A percentile compares a stretch with the other conserved stretches of the same genome.
These are phyloP conservation scores for Neoscelio sp. DNA, from an alignment of 2,888 invertebrate genomes.

Conservation along the genomic window DNA sequence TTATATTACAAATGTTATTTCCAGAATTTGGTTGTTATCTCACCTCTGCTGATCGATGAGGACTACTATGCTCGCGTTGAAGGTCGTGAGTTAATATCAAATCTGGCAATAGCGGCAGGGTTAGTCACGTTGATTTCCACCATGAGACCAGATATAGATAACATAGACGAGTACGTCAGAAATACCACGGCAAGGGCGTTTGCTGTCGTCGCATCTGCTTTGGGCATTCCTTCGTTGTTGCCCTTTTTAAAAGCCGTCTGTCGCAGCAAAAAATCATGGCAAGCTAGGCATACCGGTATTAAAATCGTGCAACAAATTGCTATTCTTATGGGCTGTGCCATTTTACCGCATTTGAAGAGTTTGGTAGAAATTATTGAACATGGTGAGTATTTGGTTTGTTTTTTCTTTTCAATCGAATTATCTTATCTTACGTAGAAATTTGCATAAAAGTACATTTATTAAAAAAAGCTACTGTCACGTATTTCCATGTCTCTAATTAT, in stretches of 20 bases:
- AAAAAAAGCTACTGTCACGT: no score
- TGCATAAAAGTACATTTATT: no score
- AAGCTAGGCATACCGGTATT: constrained; percentile 98
- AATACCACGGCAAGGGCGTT: constrained; percentile 99
- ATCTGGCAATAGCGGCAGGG: constrained; percentile 99
- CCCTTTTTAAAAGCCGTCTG: constrained; percentile 99
- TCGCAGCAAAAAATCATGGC: constrained; percentile 99
- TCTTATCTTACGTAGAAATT: no score
- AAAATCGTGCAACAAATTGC: constrained; percentile 99
- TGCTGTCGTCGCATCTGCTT: constrained; percentile 99
- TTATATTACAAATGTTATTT: constrained; percentile 49
- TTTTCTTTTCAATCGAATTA: no score
- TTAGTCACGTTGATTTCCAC: constrained; percentile 99
- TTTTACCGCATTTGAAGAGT: constrained; percentile 98
- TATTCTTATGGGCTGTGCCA: constrained; percentile 99
- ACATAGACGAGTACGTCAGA: constrained; percentile 99
- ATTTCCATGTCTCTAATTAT: neutral
- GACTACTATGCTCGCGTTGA: constrained; percentile 99
- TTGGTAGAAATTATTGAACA: constrained; percentile 99
- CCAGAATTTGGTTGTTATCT: constrained; percentile 98
- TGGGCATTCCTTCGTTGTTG: constrained; percentile 98
- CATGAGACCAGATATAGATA: constrained; percentile 99
- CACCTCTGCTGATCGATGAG: constrained; percentile 99
- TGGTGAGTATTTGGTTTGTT: no score
- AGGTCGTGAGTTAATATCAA: constrained; percentile 99